These are phyloP conservation scores for Spongilla lacustris DNA, from an alignment of 37 sponge, comb jelly and placozoan species.

Conservation along the genomic window DNA sequence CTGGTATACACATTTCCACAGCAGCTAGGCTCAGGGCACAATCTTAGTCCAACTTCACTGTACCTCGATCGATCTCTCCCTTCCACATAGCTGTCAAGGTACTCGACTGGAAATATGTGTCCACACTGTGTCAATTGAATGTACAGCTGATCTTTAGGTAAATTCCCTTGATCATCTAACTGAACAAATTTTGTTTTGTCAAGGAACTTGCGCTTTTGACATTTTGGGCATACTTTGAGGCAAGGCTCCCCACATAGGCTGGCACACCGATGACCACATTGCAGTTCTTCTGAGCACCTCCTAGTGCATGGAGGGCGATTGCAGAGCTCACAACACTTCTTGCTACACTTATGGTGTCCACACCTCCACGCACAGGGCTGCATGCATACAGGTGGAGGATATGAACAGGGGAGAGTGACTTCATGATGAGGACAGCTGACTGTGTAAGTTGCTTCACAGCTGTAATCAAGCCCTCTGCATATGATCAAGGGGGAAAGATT, in stretches of 20 bases:
- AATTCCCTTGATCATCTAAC: background rate
- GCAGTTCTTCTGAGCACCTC: background rate
- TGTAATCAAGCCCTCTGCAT: background rate
- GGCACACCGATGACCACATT: conserved; percentile 32
- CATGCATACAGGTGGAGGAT: conserved; percentile 8
- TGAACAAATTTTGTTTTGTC: no score
- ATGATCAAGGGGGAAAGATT: background rate
- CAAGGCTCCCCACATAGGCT: conserved; percentile 54
- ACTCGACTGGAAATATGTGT: conserved; percentile 5
- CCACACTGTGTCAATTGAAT: conserved; percentile 8
- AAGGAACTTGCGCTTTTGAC: conserved; percentile 4
- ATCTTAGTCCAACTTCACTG: conserved; percentile 6
- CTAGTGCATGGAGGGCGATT: conserved; percentile 12
- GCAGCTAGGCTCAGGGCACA: conserved; percentile 36
- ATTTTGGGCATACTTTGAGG: conserved; percentile 22
- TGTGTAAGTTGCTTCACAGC: background rate
- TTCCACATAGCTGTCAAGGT: conserved; percentile 8
- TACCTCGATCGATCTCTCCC: no score
- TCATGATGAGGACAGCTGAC: conserved; percentile 19
- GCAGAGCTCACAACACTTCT: conserved; percentile 25
- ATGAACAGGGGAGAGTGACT: conserved; percentile 19
- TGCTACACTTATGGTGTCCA: conserved; percentile 18
- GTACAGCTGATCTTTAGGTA: background rate
- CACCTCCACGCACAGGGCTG: conserved; percentile 31
- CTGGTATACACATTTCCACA: background rate